phyloP scores from a whole-genome alignment of 2,113 vertebrate genomes.

The Eulemur rufifrons region DNA sequence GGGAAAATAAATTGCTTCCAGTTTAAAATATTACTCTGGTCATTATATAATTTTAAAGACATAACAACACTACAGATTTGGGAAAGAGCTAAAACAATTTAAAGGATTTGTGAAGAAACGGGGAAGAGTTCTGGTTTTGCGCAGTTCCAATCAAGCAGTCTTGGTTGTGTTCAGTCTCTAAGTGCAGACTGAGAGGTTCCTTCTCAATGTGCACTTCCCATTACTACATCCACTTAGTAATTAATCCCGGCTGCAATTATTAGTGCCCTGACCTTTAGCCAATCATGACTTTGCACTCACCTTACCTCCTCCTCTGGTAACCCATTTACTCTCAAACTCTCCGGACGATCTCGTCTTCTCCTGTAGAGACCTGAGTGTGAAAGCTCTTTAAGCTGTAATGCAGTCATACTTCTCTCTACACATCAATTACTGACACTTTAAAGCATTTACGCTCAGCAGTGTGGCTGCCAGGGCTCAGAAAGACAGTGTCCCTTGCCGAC shows the following conservation, averaged over 20 bases:
- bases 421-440: slow-evolving; percentile 39
- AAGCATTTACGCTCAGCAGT: not conserved
- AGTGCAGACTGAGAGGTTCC: not conserved
- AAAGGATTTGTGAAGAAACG: not conserved
- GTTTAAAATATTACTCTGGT: not conserved
- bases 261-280: not conserved
- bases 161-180: not conserved
- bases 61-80: not conserved
- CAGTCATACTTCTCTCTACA: slow-evolving; percentile 87
- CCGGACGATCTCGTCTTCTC: slow-evolving; percentile 92
- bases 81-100: not conserved
- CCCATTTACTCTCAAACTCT: slow-evolving; percentile 87
- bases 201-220: not conserved
- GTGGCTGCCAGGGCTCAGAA: slow-evolving; percentile 72
- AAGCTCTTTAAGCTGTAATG: slow-evolving; percentile 94
- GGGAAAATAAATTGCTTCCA: not conserved
- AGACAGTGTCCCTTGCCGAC: slow-evolving; percentile 38
- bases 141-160: not conserved
- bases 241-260: not conserved
- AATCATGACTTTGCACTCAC: slow-evolving; percentile 83
- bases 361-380: slow-evolving; percentile 95
- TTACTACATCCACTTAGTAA: not conserved
- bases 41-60: not conserved
- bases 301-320: slow-evolving; percentile 85
- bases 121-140: not conserved